phyloP scores from a whole-genome alignment of 2,797 vertebrate genomes.

The Sebastes taczanowskii region DNA sequence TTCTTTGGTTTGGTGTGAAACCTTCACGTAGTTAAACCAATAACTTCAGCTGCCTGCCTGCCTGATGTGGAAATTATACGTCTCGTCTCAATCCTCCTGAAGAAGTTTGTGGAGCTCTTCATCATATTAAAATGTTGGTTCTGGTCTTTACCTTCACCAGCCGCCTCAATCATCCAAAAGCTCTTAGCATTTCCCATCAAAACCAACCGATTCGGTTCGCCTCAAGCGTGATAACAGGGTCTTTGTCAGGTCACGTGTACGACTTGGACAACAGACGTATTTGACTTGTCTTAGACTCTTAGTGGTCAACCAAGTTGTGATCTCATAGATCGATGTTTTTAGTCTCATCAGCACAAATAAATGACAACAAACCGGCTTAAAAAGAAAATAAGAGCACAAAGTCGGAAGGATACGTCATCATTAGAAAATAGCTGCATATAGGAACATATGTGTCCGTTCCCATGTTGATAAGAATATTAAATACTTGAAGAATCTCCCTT shows the following conservation, averaged over 20 bases:
- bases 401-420: no score
- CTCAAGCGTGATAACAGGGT: neutral
- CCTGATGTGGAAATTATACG: accelerated
- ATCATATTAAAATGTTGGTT: conserved; percentile 1
- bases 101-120: neutral
- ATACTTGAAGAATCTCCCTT: no score
- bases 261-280: neutral
- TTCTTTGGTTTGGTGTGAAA: conserved; percentile 7
- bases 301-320: neutral
- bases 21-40: conserved; percentile 18
- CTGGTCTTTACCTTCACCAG: neutral
- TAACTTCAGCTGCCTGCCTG: neutral
- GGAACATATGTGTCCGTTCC: no score
- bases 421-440: no score
- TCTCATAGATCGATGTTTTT: no score
- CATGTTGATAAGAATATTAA: no score
- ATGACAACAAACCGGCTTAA: no score
- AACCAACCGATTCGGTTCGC: neutral
- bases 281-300: neutral
- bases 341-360: no score
- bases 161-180: neutral
- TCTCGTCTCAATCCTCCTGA: neutral
- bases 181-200: neutral
- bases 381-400: no score
- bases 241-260: neutral